These are phyloP conservation scores for Actenoides hombroni DNA, from an alignment of 2,113 vertebrate species.

Conservation along the genomic window DNA sequence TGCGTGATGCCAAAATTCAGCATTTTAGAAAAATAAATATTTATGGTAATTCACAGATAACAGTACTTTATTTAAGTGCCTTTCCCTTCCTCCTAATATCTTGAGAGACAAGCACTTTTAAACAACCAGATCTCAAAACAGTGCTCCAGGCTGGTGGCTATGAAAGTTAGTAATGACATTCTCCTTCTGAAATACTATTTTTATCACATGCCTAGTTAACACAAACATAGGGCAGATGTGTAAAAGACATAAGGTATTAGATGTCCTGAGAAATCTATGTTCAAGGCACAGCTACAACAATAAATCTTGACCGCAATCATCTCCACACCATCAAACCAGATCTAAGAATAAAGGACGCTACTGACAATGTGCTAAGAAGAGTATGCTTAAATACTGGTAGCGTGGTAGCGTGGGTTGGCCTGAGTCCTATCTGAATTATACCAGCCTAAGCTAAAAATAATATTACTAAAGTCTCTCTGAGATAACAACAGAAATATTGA, in stretches of 20 bases:
- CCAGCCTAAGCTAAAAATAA: slow-evolving; percentile 40
- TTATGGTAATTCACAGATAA: background rate
- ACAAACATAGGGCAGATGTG: background rate
- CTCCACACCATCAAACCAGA: background rate
- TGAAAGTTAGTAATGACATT: slow-evolving; percentile 22
- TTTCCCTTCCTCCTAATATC: background rate
- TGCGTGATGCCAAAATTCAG: background rate
- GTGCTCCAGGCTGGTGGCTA: background rate
- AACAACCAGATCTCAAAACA: background rate
- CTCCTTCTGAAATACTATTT: slow-evolving; percentile 25
- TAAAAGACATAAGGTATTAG: background rate
- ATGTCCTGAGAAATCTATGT: background rate
- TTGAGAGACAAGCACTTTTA: background rate
- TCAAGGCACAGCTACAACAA: background rate
- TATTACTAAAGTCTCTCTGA: background rate
- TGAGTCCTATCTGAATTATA: slow-evolving; percentile 27
- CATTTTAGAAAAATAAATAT: background rate
- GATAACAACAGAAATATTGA: slow-evolving; percentile 21
- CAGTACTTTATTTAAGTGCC: background rate
- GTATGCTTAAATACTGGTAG: slow-evolving; percentile 1
- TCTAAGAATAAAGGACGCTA: slow-evolving; percentile 6
- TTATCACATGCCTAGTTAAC: slow-evolving; percentile 15
- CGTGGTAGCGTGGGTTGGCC: background rate
- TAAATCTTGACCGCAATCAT: background rate
- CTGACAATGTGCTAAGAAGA: background rate